phyloP scores from a whole-genome alignment of 1,140 invertebrate genomes.

The Drosophila takahashii region DNA sequence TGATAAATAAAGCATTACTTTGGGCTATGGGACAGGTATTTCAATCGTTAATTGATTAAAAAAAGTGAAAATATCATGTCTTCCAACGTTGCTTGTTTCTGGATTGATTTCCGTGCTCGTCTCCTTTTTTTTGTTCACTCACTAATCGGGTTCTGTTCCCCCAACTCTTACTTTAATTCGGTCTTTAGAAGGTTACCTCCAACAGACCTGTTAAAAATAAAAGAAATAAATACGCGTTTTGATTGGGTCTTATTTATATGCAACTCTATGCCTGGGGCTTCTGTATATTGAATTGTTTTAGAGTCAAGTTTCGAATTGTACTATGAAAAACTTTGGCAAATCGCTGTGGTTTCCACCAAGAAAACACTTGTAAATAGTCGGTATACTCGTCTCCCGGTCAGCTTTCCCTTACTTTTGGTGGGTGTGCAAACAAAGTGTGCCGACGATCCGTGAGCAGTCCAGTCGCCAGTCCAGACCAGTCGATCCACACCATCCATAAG shows the following conservation, averaged over 20 bases:
- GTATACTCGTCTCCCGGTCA: constrained; percentile 5
- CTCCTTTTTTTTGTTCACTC: no score
- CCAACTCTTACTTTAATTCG: neutral
- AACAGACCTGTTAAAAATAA: neutral
- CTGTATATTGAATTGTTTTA: neutral
- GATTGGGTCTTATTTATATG: neutral
- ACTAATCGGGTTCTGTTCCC: neutral
- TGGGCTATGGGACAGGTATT: neutral
- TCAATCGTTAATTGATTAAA: neutral
- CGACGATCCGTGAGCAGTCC: constrained; percentile 24
- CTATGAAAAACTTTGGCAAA: neutral
- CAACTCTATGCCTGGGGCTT: neutral
- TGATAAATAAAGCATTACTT: neutral
- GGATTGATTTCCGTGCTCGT: neutral
- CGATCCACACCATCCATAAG: constrained; percentile 30
- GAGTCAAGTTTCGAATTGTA: neutral
- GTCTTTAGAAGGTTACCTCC: neutral
- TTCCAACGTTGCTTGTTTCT: neutral
- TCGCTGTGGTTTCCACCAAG: neutral
- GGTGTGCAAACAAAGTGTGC: constrained; percentile 43
- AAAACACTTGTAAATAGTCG: neutral
- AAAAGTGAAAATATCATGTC: neutral
- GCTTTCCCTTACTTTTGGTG: constrained; percentile 18
- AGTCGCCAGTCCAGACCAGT: constrained; percentile 1
- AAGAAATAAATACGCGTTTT: neutral